Conservation (phyloP, 2,113 vertebrate genomes). For the Ailurus styani region DNA sequence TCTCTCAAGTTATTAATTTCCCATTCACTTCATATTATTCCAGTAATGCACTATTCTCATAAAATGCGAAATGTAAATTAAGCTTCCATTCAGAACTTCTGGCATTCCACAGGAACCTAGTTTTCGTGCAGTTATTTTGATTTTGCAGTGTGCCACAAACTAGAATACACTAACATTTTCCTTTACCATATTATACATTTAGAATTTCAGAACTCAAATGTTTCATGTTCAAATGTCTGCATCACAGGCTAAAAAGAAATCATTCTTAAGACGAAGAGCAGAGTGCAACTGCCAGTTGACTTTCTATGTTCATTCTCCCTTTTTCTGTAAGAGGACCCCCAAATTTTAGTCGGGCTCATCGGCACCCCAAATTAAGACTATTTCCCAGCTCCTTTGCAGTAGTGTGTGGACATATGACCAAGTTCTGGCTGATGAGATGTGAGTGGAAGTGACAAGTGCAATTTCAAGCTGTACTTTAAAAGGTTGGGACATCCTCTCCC, state of each 20-base stretch:
- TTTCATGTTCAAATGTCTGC: conserved; percentile 10
- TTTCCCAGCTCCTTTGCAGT: neutral
- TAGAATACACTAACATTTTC: neutral
- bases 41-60: neutral
- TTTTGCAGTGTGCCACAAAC: neutral
- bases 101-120: neutral
- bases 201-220: neutral
- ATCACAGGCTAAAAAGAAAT: neutral
- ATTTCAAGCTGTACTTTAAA: conserved; percentile 46
- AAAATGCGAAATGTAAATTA: conserved; percentile 39
- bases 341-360: neutral
- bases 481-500: neutral
- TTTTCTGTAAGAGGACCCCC: neutral
- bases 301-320: neutral
- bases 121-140: neutral
- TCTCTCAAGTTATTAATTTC: neutral
- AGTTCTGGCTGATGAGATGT: conserved; percentile 17
- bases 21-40: neutral
- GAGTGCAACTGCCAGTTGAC: neutral
- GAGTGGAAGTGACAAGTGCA: conserved; percentile 23
- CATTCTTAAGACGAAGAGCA: neutral
- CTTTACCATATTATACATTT: neutral
- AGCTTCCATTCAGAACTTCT: conserved; percentile 23
- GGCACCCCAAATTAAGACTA: neutral
- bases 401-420: neutral